Percentiles rank a stretch among this genome's conserved stretches.
Evolutionary conservation across 2,797 vertebrate genomes (phyloP).

Genomic region (Coccyzus lansbergi): DNA sequence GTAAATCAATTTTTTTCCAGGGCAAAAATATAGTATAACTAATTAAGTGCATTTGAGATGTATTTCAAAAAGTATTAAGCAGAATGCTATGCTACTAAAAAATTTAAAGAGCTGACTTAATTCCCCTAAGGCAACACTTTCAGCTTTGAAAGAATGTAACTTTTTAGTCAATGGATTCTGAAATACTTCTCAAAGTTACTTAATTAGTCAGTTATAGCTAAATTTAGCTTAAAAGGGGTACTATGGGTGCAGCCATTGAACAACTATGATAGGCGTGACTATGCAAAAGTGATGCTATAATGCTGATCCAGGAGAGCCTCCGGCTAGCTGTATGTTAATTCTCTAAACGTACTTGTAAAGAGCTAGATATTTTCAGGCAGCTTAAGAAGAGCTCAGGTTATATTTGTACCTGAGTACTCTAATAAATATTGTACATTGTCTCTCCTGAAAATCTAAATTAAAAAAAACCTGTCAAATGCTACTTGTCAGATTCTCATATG

Average conservation of each 20-base stretch:
- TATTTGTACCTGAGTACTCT: slow-evolving; percentile 14
- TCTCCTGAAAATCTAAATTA: slow-evolving; percentile 27
- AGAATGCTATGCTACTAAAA: slow-evolving; percentile 46
- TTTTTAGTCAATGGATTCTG: slow-evolving; percentile 47
- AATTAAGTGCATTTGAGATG: slow-evolving; percentile 44
- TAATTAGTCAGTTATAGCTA: slow-evolving; percentile 40
- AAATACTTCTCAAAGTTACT: slow-evolving; percentile 44
- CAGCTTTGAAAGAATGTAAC: slow-evolving; percentile 42
- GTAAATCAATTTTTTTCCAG: neutral
- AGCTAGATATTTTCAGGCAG: neutral
- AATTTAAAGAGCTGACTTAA: slow-evolving; percentile 46
- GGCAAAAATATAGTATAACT: slow-evolving; percentile 17
- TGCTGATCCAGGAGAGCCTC: neutral
- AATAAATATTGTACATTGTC: neutral
- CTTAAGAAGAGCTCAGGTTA: neutral
- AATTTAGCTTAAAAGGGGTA: slow-evolving; percentile 24
- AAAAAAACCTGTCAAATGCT: slow-evolving; percentile 3
- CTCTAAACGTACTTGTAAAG: neutral
- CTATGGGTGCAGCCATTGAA: neutral
- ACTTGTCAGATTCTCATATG: neutral
- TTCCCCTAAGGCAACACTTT: slow-evolving; percentile 56
- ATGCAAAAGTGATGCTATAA: neutral
- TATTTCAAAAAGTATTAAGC: slow-evolving; percentile 54
- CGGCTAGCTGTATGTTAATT: neutral
- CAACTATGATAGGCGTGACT: neutral